Conservation (phyloP, 2,888 invertebrate genomes). For the Polydesmus complanatus region DNA sequence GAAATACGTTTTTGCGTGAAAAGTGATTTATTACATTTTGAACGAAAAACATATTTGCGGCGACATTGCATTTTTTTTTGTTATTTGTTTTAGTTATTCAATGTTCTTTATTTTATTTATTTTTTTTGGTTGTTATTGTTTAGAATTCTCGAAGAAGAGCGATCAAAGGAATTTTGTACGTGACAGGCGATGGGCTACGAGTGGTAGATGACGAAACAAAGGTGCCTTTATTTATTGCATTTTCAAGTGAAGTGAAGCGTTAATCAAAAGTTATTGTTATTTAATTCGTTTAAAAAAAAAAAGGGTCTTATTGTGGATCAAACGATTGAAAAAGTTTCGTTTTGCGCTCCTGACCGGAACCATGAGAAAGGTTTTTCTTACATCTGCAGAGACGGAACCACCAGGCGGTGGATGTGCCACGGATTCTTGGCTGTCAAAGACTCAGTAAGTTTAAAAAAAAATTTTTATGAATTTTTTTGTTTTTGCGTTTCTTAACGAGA, state of each 20-base stretch:
- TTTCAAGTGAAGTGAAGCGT: not conserved
- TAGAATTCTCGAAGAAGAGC: constrained; percentile 78
- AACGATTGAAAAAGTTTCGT: constrained; percentile 99
- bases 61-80: too few species aligned
- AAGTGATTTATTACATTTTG: too few species aligned
- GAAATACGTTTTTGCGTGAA: not conserved
- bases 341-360: constrained; percentile 97
- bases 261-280: not conserved
- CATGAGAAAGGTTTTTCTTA: constrained; percentile 97
- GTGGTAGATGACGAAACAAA: constrained; percentile 99
- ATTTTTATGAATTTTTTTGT: constrained; percentile 6
- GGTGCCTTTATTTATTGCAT: constrained; percentile 29
- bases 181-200: constrained; percentile 86
- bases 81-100: not conserved
- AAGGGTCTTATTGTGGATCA: constrained; percentile 96
- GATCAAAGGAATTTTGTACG: constrained; percentile 74
- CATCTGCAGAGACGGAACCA: constrained; percentile 96
- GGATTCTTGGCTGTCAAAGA: constrained; percentile 93
- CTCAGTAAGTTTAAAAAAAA: constrained; percentile 43
- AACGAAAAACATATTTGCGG: too few species aligned
- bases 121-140: constrained; percentile 24
- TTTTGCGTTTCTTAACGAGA: not conserved
- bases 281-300: constrained; percentile 24
- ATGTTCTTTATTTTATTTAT: not conserved
- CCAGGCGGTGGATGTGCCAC: constrained; percentile 99